Evolutionary conservation across 2,113 vertebrate genomes (phyloP).

Genomic region (Cebidichthys violaceus): DNA sequence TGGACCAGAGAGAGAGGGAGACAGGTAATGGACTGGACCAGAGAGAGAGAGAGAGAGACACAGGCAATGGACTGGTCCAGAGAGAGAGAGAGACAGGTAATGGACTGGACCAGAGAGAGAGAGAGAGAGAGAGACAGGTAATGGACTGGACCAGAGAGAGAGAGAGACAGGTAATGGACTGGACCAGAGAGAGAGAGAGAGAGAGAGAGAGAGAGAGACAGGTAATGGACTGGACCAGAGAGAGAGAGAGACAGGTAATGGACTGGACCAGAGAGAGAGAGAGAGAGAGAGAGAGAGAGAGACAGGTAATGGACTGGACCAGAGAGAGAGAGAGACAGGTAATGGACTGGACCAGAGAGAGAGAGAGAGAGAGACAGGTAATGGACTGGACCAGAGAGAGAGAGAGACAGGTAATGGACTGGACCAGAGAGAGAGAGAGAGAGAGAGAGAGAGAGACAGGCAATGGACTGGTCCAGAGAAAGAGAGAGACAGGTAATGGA

Average conservation of each 20-base stretch:
- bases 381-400: no score
- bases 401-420: not conserved
- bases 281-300: not conserved
- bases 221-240: no score
- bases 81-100: not conserved
- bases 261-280: constrained; percentile 9
- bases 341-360: no score
- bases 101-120: no score
- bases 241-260: no score
- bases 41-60: constrained; percentile 6
- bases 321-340: not conserved
- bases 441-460: not conserved
- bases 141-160: no score
- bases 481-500: constrained; percentile 14
- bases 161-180: not conserved
- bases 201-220: not conserved
- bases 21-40: no score
- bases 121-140: constrained; percentile 18
- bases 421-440: not conserved
- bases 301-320: no score
- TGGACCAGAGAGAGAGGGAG: not conserved
- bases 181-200: not conserved
- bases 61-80: no score
- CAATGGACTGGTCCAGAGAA: no score
- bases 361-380: constrained; percentile 13